phyloP scores from a whole-genome alignment of 2,113 vertebrate species.

The Halcyon senegalensis region DNA sequence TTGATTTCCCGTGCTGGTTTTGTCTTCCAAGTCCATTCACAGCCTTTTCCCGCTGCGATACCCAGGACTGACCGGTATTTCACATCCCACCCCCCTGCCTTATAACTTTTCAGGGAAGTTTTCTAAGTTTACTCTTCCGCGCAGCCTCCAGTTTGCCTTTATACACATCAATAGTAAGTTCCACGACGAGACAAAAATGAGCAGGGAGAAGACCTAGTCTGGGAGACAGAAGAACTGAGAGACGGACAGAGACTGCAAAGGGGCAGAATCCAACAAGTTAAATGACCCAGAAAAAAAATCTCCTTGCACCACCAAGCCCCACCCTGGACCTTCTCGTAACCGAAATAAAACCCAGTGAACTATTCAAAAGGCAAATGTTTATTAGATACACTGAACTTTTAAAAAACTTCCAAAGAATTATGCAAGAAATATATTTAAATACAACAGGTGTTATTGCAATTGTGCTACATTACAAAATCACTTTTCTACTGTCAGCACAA shows the following conservation, averaged over 20 bases:
- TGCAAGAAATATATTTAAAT: conserved; percentile 73
- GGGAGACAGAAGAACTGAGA: neutral
- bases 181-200: neutral
- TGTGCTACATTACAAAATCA: conserved; percentile 55
- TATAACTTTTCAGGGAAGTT: neutral
- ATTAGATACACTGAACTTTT: conserved; percentile 73
- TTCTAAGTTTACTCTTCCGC: neutral
- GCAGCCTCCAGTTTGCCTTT: neutral
- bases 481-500: conserved; percentile 31
- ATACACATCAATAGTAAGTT: neutral
- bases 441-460: conserved; percentile 57
- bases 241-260: neutral
- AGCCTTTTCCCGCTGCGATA: neutral
- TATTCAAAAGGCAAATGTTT: conserved; percentile 73
- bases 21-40: neutral
- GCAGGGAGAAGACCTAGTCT: neutral
- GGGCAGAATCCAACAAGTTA: neutral
- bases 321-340: neutral
- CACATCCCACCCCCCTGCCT: neutral
- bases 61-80: neutral
- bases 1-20: neutral
- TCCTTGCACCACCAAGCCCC: neutral
- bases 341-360: conserved; percentile 44
- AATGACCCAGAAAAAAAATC: neutral
- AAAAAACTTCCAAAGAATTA: conserved; percentile 67